Base-by-base conservation (phyloP, 2,113 vertebrate genomes). In the Oryzias javanicus region DNA sequence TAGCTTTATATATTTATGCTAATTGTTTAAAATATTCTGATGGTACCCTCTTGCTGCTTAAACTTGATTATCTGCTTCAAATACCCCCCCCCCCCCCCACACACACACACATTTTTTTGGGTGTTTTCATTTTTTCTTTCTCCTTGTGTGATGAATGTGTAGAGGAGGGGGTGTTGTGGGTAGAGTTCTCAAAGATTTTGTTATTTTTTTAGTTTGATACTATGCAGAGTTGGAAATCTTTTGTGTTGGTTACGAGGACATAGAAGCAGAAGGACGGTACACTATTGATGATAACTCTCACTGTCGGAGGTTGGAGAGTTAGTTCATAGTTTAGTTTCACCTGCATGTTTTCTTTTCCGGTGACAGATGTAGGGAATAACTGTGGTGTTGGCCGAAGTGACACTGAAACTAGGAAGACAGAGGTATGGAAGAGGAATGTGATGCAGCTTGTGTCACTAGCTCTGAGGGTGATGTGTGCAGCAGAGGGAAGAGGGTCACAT, bases 401-500 rank as follows among this genome's bases (percentile, higher is more conserved):
- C 66, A 59, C 53, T 61, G 13, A 44, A 55, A 49, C 49, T 49
- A 27, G n/a, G n/a, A 22, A 8, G 18, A 66, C 29, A 80, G 20
- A 70, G 29, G 18, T 55, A 57, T 61, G 57, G 51, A 65, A 63
- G 13, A 47, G 48, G 44, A 61, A 56, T 49, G 6, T 68, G 25
- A 41, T 57, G 47, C 55, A 54, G 52, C 41, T 61, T 1, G 7
- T 73, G 49, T 73, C 42, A 59, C 50, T 67, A 49, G 61, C 51
- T 49, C 45, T 65, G 56, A 41, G 14, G 57, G 7, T 65, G 40
- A 67, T 49, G 64, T 29, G 35, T 63, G 25, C 35, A 62, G 55
- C 20, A 50, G 54, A 18, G 24, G 64, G n/a, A 49, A 56, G 49
- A 3, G 54, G 53, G 42, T 81, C 67, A 62, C 42, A 50, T 84